Conservation (phyloP, 2,888 invertebrate genomes). For the Urechis unicinctus region DNA sequence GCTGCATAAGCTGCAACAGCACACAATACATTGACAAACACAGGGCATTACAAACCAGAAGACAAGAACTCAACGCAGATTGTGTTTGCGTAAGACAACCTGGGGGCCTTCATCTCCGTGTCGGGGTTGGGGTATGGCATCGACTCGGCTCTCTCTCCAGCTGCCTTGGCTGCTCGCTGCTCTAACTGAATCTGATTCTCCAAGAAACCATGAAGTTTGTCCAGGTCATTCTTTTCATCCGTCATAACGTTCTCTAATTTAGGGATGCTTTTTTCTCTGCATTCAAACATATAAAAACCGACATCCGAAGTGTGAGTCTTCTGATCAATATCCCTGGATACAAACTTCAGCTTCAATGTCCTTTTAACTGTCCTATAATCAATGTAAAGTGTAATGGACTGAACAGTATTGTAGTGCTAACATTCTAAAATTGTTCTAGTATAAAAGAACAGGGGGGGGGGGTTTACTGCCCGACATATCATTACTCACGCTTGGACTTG, state of each 20-base stretch:
- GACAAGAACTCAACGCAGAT: too few species aligned
- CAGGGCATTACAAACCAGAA: not conserved
- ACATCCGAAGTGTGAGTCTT: too few species aligned
- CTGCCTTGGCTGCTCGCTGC: slow-evolving; percentile 30
- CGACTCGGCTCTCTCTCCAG: slow-evolving; percentile 31
- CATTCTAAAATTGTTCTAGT: too few species aligned
- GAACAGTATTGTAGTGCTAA: too few species aligned
- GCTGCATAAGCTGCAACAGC: slow-evolving; percentile 33
- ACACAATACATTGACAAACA: not conserved
- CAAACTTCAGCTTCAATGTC: too few species aligned
- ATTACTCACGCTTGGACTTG: slow-evolving; percentile 77
- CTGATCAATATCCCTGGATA: too few species aligned
- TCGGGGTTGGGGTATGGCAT: slow-evolving; percentile 46
- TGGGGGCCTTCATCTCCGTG: slow-evolving; percentile 45
- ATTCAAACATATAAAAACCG: too few species aligned
- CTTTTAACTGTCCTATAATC: too few species aligned
- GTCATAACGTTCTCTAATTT: slow-evolving; percentile 71
- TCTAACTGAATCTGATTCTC: slow-evolving; percentile 45
- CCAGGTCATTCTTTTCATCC: slow-evolving; percentile 58
- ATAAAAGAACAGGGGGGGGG: too few species aligned
- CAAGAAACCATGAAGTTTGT: slow-evolving; percentile 61
- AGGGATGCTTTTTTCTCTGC: slow-evolving; percentile 84
- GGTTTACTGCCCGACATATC: too few species aligned
- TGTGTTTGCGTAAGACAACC: too few species aligned
- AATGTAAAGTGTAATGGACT: too few species aligned